Evolutionary conservation across 2,113 vertebrate genomes (phyloP), one percentile per base, ranked within the genome.

Genomic region (Rhinichthys klamathensis): DNA sequence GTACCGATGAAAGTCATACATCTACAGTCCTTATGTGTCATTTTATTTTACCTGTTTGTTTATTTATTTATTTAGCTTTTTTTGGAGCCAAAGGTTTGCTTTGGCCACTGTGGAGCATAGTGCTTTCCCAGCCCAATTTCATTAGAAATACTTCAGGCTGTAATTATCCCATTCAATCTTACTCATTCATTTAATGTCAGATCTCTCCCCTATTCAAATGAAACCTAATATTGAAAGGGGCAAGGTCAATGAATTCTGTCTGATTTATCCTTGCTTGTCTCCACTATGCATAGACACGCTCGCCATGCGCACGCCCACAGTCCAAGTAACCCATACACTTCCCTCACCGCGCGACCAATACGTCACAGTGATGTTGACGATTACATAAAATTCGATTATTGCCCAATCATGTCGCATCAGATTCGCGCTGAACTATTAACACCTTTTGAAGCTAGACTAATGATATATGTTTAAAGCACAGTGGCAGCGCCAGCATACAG

Each of bases 311-410:
- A 69, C 60, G 83, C 83, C 61, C 83, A 77, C 72, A 81, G 70
- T 69, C 73, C 73, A 75, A 75, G 46, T 25, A 58, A 77, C 32
- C 74, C 80, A 8, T 70, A 58, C 83, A 35, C 18, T 78, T 79
- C 82, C 63, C 56, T 70, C 58, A 82, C 67, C 51, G 81, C 86
- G 75, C 80, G 58, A 87, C 69, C 78, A 74, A 54, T 82, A 85
- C 86, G 84, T 91, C 90, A 87, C 61, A 11, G 67, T 89, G 84
- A 88, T 84, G 88, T 41, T 79, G 80, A 83, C 67, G 80, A 85
- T 90, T 86, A 90, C 60, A 89, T 87, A 87, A 88, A 90, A 87
- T 77, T 51, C 46, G 67, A 88, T 85, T 88, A 88, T 85, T 89
- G 83, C 77, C 75, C 41, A 79, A 85, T 81, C 79, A 81, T 63